Evolutionary conservation across 2,113 vertebrate genomes (phyloP), one percentile per base, ranked within the genome.

Genomic region (Nasalis larvatus): DNA sequence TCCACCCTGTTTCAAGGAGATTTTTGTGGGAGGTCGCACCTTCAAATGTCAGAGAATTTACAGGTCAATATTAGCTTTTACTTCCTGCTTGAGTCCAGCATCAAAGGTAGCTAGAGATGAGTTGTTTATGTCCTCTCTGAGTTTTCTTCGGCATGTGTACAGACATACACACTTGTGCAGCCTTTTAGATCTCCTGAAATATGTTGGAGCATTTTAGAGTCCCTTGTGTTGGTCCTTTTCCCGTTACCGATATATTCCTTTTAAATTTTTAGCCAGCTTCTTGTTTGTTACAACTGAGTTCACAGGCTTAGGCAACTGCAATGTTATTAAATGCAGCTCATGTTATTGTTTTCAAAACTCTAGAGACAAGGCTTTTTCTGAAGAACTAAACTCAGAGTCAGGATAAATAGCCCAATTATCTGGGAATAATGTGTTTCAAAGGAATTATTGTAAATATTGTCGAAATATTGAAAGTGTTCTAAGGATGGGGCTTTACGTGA

Each of bases 341-440:
- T 12, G 69, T 23, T 87, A 78, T 32, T 95, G 45, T 93, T 87
- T 86, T 89, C 60, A 77, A 8, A 68, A 81, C 9, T 27, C 4
- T 37, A 23, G 21, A 49, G 32, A 82, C 68, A 80, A 37, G 12
- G 12, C 4, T 85, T 96, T 86, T 92, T 96, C 89, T 52, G 42
- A 96, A 60, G 58, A 78, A 83, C 14, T 90, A 71, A 97, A 95
- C 54, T 94, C 42, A 88, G 40, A 60, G 23, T 91, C 35, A 73
- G 23, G 54, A 80, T 52, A 96, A 92, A 86, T 69, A 86, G 11
- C 73, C 40, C n/a, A 71, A 47, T 81, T 42, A 13, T 21, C 32
- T 96, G 80, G n/a, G n/a, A 86, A 86, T 71, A 89, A 25, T 17
- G 40, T 35, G 1, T 52, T 87, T 63, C 45, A 78, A 84, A 16